These are phyloP conservation scores for Augochlora pura DNA, from an alignment of 1,140 invertebrate genomes.

Conservation along the genomic window DNA sequence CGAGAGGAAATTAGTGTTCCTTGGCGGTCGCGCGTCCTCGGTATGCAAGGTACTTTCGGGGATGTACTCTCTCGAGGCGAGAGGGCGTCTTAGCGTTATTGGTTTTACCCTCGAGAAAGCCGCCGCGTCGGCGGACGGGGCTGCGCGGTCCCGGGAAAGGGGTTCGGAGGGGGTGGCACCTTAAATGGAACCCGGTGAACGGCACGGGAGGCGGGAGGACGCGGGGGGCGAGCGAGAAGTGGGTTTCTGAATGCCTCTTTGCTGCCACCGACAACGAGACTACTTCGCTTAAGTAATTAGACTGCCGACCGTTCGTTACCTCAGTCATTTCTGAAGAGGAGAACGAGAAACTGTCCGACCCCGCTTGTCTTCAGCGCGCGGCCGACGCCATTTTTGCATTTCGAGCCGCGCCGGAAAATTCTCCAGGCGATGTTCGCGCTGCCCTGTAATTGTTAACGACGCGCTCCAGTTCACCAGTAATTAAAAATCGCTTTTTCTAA, in stretches of 20 bases:
- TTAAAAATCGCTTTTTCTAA: no score
- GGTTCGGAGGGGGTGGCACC: conserved; percentile 15
- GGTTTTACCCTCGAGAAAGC: conserved; percentile 70
- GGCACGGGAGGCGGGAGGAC: conserved; percentile 12
- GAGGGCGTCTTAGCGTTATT: conserved; percentile 76
- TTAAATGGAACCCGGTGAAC: conserved; percentile 52
- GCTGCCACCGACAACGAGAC: conserved; percentile 61
- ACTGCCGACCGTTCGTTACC: conserved; percentile 76
- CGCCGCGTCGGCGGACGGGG: no score
- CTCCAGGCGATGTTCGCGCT: no score
- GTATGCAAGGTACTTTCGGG: conserved; percentile 70
- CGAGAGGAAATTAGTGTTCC: conserved; percentile 76
- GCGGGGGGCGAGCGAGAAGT: conserved; percentile 40
- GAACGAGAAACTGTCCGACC: conserved; percentile 64
- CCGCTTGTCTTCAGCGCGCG: not conserved
- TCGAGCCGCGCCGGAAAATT: not conserved
- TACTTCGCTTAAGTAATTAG: conserved; percentile 78
- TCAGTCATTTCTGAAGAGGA: conserved; percentile 67
- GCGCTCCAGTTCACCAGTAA: no score
- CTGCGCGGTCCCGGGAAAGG: no score
- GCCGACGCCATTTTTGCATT: not conserved
- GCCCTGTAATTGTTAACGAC: no score
- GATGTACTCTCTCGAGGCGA: conserved; percentile 44
- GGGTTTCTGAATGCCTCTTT: conserved; percentile 52
- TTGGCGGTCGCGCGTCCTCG: conserved; percentile 65